Evolutionary conservation across 2,113 vertebrate genomes (phyloP), one percentile per base, ranked within the genome.

Genomic region (Cacatua alba): DNA sequence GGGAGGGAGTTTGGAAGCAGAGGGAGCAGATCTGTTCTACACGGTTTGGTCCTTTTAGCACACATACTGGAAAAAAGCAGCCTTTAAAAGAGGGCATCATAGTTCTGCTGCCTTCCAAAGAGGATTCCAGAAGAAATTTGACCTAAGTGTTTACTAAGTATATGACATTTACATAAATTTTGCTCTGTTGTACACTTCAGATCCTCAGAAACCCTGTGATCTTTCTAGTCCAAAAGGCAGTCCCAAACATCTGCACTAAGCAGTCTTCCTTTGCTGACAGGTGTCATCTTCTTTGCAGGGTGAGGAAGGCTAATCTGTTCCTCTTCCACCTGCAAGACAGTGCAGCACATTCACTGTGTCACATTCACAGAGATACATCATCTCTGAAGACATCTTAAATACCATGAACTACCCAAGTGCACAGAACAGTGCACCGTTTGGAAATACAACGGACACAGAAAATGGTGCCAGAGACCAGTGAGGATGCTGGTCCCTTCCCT

Each of bases 341-440:
- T 0, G 0, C 0, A 0, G 52, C 65, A 65, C 15, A 15, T 46
- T 26, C 3, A 2, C 65, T 41, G 11, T 80, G 21, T 35, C 57
- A 59, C 13, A 59, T 35, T 35, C 57, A 24, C n/a, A 23, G 39
- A 49, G 82, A 86, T 28, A 59, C 2, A 0, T 78, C 46, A 67
- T 59, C 52, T 49, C 72, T 69, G 60, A 83, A 83, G 41, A 44
- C 13, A 37, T 35, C 57, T 81, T 55, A 88, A 95, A 88, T 20
- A 57, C 33, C 0, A 0, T 4, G 17, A 89, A 59, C 26, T 68
- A 60, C 43, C 41, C 0, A 0, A 69, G 69, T 0, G 2, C 80
- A 70, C 28, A 28, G 55, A 78, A 12, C 64, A 75, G 29, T 1
- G 16, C 39, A 31, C 39, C 46, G 26, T 31, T 57, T 1, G 1